Evolutionary conservation across 2,888 invertebrate species (phyloP), one percentile per base, ranked within the genome.

Genomic region (Caenorhabditis panamensis): DNA sequence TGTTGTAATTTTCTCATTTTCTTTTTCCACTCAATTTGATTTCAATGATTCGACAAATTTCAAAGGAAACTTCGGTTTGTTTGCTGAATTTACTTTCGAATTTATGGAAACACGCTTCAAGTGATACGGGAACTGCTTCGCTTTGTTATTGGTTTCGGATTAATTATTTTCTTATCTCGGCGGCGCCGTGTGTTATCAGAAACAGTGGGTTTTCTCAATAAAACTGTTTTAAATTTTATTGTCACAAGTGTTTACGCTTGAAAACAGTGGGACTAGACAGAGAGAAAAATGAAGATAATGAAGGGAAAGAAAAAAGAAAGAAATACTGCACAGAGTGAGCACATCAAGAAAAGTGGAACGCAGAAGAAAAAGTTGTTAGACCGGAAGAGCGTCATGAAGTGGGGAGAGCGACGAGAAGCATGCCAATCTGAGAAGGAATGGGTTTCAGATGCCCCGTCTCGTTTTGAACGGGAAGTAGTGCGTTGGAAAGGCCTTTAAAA

Each of bases 261-360:
- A 26, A 61, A 61, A 37, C n/a, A 5, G n/a, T 1, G 18, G 1
- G 13, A 11, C 26, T 22, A 18, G 20, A 31, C n/a, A 13, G 4
- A 9, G 53, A 62, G 54, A 16, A 22, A 63, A 44, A 44, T 20
- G 47, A 16, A 37, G 44, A 37, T 53, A 41, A 54, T 13, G 18
- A 26, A 47, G 28, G 22, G 16, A 28, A 28, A 26, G 44, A 54
- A 24, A 51, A 9, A 69, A 61, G 61, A 51, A 31, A 8, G 61
- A 51, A 49, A 58, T 11, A 54, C 31, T 56, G 20, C 28, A 36
- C 56, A 8, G 59, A 64, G 56, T 59, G 64, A 20, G 51, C 73
- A 59, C 73, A 64, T 73, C 37, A 31, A 73, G 58, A 63, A 59
- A 64, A 56, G 75, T 31, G 53, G 75, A 75, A 75, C 66, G 75